Percentiles rank a stretch among this genome's conserved stretches.
These are phyloP conservation scores for Hirtodrosophila alboralis DNA, from an alignment of 2,888 invertebrate species.

Conservation along the genomic window DNA sequence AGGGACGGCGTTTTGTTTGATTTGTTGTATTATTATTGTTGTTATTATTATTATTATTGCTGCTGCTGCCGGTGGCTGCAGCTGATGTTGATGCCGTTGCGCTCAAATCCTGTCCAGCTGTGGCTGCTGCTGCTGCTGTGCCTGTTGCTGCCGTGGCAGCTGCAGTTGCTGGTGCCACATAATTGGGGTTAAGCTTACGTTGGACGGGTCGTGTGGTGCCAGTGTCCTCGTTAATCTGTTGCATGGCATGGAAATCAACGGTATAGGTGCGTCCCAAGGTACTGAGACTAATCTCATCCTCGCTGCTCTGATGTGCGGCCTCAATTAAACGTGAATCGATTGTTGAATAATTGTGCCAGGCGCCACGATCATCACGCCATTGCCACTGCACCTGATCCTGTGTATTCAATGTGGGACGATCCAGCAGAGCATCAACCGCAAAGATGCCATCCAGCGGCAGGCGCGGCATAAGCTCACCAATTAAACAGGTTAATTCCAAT, in stretches of 20 bases:
- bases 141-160: constrained; percentile 35
- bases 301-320: constrained; percentile 96
- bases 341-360: constrained; percentile 96
- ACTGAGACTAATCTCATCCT: constrained; percentile 97
- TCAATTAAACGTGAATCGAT: constrained; percentile 97
- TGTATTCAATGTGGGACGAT: constrained; percentile 88
- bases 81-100: constrained; percentile 45
- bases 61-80: constrained; percentile 43
- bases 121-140: constrained; percentile 53
- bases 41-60: constrained; percentile 23
- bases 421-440: constrained; percentile 94
- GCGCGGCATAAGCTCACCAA: constrained; percentile 98
- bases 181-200: constrained; percentile 89
- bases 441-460: constrained; percentile 98
- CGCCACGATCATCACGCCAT: constrained; percentile 97
- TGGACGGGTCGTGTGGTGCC: constrained; percentile 97
- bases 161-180: constrained; percentile 80
- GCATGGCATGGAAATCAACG: constrained; percentile 98
- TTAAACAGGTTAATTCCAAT: constrained; percentile 98
- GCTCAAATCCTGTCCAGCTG: constrained; percentile 59
- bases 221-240: constrained; percentile 99
- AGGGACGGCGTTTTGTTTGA: constrained; percentile 74
- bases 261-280: constrained; percentile 97
- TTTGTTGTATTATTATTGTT: constrained; percentile 11
- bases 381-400: constrained; percentile 96